phyloP scores from a whole-genome alignment of 2,888 invertebrate genomes.

The Lissocephala sabroskyi region DNA sequence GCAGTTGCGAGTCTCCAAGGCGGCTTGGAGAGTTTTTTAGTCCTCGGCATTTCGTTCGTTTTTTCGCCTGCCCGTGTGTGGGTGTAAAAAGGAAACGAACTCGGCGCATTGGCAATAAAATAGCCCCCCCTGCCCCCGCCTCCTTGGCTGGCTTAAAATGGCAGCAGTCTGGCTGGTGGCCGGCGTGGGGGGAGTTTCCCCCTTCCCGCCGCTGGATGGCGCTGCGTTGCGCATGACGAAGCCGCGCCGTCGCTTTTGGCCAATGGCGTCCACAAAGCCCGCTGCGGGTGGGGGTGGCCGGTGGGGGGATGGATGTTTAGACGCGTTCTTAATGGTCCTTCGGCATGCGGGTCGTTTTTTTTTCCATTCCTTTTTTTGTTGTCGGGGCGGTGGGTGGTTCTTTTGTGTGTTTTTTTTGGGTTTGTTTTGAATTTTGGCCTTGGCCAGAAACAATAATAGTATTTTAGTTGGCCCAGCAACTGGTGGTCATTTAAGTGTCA shows the following conservation, averaged over 20 bases:
- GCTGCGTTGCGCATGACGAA: constrained; percentile 54
- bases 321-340: constrained; percentile 60
- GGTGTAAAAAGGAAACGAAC: constrained; percentile 34
- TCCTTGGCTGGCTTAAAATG: constrained; percentile 34
- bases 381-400: constrained; percentile 48
- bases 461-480: background rate
- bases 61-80: too few relatives aligned
- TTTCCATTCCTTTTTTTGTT: constrained; percentile 46
- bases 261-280: constrained; percentile 61
- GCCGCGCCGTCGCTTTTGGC: constrained; percentile 41
- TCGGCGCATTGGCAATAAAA: constrained; percentile 15
- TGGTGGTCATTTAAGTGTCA: constrained; percentile 4
- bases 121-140: too few relatives aligned
- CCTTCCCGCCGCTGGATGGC: constrained; percentile 4
- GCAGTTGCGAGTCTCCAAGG: constrained; percentile 54
- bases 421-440: background rate
- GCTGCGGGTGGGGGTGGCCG: constrained; percentile 25
- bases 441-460: background rate
- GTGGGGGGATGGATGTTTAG: constrained; percentile 46
- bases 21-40: too few relatives aligned
- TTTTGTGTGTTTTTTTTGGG: constrained; percentile 1
- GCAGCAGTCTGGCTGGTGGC: constrained; percentile 32
- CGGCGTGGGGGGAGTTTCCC: too few relatives aligned
- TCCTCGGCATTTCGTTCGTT: too few relatives aligned
- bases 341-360: constrained; percentile 24